A percentile compares a stretch with the other conserved stretches of the same genome.
Conservation (phyloP, 2,888 invertebrate species). For the Notodonta ziczac region DNA sequence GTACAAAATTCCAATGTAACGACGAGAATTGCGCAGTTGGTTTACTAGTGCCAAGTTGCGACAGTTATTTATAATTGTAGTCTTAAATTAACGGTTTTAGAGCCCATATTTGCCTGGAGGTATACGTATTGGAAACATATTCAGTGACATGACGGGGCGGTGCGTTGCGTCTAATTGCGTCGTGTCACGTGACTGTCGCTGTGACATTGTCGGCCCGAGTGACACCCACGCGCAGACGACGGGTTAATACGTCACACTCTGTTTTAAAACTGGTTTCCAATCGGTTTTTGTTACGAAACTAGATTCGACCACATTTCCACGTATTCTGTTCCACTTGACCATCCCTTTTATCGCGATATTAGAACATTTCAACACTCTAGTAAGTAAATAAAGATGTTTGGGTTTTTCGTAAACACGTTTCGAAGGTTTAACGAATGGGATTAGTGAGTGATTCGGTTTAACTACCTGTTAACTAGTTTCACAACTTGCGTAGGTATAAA, state of each 20-base stretch:
- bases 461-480: conserved; percentile 2
- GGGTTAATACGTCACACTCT: conserved; percentile 41
- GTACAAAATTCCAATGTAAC: conserved; percentile 35
- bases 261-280: conserved; percentile 25
- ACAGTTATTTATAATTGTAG: conserved; percentile 14
- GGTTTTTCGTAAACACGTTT: not conserved
- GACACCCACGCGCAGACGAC: conserved; percentile 46
- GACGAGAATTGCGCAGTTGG: conserved; percentile 46
- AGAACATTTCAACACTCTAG: not conserved
- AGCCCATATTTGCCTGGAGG: conserved; percentile 16
- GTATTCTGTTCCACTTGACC: not conserved
- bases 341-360: not conserved
- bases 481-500: too few species aligned
- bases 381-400: not conserved
- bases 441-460: not conserved
- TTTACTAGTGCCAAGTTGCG: conserved; percentile 13
- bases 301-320: not conserved
- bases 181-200: conserved; percentile 47
- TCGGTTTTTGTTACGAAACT: conserved; percentile 14
- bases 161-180: conserved; percentile 60
- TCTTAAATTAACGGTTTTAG: conserved; percentile 15
- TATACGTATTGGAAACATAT: conserved; percentile 19
- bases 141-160: conserved; percentile 51
- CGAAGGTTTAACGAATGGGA: conserved; percentile 1
- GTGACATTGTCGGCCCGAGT: conserved; percentile 51